phyloP scores from a whole-genome alignment of 1,140 invertebrate species.

The Ooceraea biroi region DNA sequence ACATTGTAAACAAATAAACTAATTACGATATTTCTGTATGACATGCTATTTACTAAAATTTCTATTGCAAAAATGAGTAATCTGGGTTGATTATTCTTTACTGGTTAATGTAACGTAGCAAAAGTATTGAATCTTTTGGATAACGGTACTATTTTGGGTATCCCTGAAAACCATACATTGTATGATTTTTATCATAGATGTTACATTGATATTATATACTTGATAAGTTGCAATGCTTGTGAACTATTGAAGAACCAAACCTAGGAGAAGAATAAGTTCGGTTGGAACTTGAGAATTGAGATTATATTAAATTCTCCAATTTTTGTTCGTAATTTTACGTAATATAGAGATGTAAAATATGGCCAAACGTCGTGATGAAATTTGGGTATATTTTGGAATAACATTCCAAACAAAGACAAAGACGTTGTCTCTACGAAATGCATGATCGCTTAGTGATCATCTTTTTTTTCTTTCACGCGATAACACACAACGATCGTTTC shows the following conservation, averaged over 20 bases:
- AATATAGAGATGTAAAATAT: not conserved
- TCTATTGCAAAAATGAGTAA: not conserved
- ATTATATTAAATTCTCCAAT: conserved; percentile 28
- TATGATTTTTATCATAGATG: too few relatives aligned
- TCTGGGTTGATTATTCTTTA: not conserved
- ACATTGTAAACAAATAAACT: not conserved
- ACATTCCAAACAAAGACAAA: not conserved
- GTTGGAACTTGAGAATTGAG: conserved; percentile 25
- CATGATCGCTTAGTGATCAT: not conserved
- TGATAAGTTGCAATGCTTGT: not conserved
- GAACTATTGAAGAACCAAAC: conserved; percentile 10
- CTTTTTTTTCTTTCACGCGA: not conserved
- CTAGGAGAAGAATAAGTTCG: not conserved
- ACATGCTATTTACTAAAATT: conserved; percentile 2
- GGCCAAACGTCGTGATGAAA: not conserved
- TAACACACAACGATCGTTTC: not conserved
- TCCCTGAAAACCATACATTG: too few relatives aligned
- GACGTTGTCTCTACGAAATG: not conserved
- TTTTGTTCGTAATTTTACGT: conserved; percentile 14
- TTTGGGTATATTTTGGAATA: conserved; percentile 6
- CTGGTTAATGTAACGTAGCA: not conserved
- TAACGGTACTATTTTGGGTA: not conserved
- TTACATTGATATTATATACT: conserved; percentile 28
- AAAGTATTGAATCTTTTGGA: not conserved
- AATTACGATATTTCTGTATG: not conserved